Conservation (phyloP, 2,113 vertebrate genomes). For the Panthera tigris region DNA sequence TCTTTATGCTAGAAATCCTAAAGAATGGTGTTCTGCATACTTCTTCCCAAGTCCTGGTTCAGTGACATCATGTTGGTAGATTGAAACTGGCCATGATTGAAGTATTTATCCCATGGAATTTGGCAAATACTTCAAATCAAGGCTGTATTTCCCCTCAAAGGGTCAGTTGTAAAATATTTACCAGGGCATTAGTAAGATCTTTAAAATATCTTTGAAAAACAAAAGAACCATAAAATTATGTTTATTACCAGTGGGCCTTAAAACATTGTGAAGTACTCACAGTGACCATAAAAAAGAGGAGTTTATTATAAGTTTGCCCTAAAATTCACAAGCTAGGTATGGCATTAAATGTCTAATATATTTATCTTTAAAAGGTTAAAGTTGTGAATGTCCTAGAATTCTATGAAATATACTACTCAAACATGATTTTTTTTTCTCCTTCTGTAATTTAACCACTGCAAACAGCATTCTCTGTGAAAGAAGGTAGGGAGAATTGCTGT, state of each 20-base stretch:
- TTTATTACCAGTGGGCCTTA: background rate
- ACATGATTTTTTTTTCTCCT: background rate
- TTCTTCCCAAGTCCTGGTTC: background rate
- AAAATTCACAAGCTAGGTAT: background rate
- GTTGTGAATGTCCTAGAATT: background rate
- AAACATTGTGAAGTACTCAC: background rate
- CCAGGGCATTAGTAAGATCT: constrained; percentile 14
- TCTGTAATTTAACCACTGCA: background rate
- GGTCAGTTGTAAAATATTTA: constrained; percentile 42
- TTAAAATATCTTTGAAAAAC: constrained; percentile 28
- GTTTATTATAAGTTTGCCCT: background rate
- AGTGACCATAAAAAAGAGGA: constrained; percentile 14
- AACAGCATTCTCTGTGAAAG: background rate
- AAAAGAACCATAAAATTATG: background rate
- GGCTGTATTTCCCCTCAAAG: background rate
- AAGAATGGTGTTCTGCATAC: background rate
- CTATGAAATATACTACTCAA: background rate
- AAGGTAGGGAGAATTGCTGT: background rate
- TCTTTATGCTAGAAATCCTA: background rate
- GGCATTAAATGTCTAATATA: background rate
- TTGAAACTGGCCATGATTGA: background rate
- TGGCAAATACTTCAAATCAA: background rate
- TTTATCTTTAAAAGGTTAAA: background rate
- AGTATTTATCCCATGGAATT: constrained; percentile 20
- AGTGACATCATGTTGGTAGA: background rate